These are phyloP conservation scores for Bos taurus DNA, from an alignment of 2,113 vertebrate species.

Conservation along the genomic window ARS-UCD2.0 NC_037329.1:48736001-48736500, in stretches of 20 bases:
- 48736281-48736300: too few species aligned
- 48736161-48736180: constrained; percentile 21
- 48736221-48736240: neutral
- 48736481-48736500: neutral
- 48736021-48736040: neutral
- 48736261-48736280: too few species aligned
- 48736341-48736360: too few species aligned
- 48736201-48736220: neutral
- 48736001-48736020: neutral
- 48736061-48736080: neutral
- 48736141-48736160: neutral
- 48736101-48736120: neutral
- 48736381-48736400: neutral
- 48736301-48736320: too few species aligned
- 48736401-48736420: neutral
- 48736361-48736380: neutral
- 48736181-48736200: neutral
- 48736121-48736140: constrained; percentile 25
- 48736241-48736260: neutral
- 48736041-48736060: neutral
- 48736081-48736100: neutral
- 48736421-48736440: neutral
- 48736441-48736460: neutral
- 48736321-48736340: too few species aligned
- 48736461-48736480: neutral